Evolutionary conservation across 2,888 invertebrate genomes (phyloP), one percentile per base, ranked within the genome.

Genomic region (Epinotia demarniana): DNA sequence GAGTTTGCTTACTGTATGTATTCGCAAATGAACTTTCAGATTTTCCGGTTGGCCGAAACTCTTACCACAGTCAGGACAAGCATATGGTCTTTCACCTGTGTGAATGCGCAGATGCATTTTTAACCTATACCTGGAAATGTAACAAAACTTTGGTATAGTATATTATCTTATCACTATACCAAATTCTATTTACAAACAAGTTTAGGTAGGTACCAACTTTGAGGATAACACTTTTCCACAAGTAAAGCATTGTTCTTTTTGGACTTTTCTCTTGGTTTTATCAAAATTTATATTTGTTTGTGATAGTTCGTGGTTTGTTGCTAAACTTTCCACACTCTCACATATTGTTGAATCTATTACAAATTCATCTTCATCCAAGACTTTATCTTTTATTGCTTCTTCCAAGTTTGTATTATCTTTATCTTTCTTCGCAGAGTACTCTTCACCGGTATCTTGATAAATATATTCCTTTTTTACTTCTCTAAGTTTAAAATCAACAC

Each of bases 151-250:
- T n/a, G n/a, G n/a, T n/a, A n/a, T n/a, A n/a, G n/a, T n/a, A n/a
- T n/a, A 49, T 4, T 16, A 16, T 49, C 4, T 46, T 13, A 13
- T 46, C 12, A 46, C 9, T 13, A 46, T 3, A 46, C 1, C 13
- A 13, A 46, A n/a, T 53, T 53, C n/a, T 53, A n/a, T 53, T 53
- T n/a, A 53, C 16, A n/a, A 4, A 8, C n/a, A n/a, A 53, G 53
- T 53, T 53, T 53, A 53, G 53, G 53, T 53, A 53, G 53, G 53
- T 60, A 79, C 79, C 79, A 84, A 93, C 94, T 90, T 90, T 18
- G 94, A 94, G 33, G 94, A 93, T 90, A 94, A 91, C 39, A 94
- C 88, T 88, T 93, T 94, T n/a, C 94, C 94, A 86, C 94, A 94
- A 49, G 89, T 92, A 78, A 87, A 91, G 79, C 94, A 94, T 83